Base-by-base conservation (phyloP, 1,140 invertebrate species). In the Colletes gigas region DNA sequence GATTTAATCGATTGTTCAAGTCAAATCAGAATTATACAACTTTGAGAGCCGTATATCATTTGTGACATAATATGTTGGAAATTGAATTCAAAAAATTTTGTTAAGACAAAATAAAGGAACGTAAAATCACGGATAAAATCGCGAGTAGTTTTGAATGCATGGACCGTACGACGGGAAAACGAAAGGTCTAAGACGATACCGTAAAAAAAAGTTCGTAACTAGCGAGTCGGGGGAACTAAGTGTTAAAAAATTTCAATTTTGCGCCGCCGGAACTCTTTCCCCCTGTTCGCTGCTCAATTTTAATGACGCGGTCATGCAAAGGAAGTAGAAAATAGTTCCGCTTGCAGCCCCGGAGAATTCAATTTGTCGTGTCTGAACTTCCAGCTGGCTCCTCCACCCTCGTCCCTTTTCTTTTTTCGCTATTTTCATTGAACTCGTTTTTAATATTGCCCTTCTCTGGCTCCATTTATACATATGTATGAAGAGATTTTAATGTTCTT, bases 401-500 rank as follows among this genome's bases (percentile, higher is more conserved):
- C 59, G 21, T 30, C 47, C 62, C 21, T 30, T 50, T 59, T 57
- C 30, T 81, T 66, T 62, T 80, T 76, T 86, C 69, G 70, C 70
- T 71, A 82, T 83, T 80, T 85, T 75, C 57, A 76, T 86, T 75
- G 63, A 75, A 86, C 78, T 81, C 82, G 82, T 87, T 87, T 86
- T 87, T 87, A 86, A 86, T 86, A 86, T 87, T 87, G 84, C 84
- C 85, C 70, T 67, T 63, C 67, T 70, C 84, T 62, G 57, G 60
- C 71, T 66, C 66, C 75, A 62, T 84, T 85, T 85, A 88, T 88
- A 88, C 86, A 88, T 88, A 88, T 88, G 86, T 88, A 88, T 88
- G 86, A 88, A 88, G 80, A 80, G 75, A 88, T 88, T 88, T 88
- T 88, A 88, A 88, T 88, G 85, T 88, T 84, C 86, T 87, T 80